These are phyloP conservation scores for Heptranchias perlo DNA, from an alignment of 2,113 vertebrate species.

Conservation along the genomic window DNA sequence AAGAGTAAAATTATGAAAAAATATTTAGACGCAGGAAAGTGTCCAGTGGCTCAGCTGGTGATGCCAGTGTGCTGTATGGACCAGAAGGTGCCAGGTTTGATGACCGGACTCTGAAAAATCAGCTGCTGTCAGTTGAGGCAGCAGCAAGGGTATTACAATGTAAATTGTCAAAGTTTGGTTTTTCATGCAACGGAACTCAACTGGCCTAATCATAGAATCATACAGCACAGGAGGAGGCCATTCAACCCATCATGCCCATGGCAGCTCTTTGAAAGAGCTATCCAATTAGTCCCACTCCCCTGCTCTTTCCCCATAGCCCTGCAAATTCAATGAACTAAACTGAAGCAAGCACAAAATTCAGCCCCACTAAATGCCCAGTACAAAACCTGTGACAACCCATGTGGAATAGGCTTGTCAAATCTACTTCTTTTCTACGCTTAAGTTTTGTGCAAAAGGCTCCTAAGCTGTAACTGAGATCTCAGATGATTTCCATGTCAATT, in stretches of 20 bases:
- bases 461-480: background rate
- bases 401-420: background rate
- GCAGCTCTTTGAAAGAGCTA: background rate
- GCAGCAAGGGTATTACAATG: background rate
- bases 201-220: background rate
- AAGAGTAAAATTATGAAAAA: background rate
- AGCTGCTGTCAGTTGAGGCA: background rate
- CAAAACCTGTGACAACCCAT: background rate
- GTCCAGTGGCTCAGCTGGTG: background rate
- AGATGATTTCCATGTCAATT: background rate
- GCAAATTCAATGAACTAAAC: background rate
- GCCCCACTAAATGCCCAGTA: background rate
- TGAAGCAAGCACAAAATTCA: background rate
- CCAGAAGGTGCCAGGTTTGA: background rate
- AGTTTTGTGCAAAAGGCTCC: background rate
- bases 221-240: background rate
- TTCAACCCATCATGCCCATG: background rate
- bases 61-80: background rate
- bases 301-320: background rate
- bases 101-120: background rate
- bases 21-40: background rate
- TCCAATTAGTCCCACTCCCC: background rate
- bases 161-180: background rate
- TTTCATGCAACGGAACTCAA: background rate
- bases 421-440: background rate